Evolutionary conservation across 2,113 vertebrate species (phyloP), one percentile per base, ranked within the genome.

Genomic region (Percina caprodes): DNA sequence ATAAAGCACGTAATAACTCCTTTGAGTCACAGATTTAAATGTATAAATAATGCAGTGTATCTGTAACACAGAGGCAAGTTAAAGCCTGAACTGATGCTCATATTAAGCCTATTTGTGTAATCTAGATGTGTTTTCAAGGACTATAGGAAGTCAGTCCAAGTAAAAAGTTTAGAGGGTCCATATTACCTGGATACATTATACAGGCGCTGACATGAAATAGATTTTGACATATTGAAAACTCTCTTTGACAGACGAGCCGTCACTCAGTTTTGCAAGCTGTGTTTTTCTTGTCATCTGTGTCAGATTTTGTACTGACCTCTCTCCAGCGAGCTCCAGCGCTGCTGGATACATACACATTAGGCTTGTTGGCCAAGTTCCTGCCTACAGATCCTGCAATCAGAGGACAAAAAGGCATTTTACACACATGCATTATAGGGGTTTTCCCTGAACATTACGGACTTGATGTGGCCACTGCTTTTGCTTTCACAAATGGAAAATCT

Each of bases 301-400:
- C 39, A 62, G 4, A 77, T 52, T 65, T 60, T 39, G 19, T 33
- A 87, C 94, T 96, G 86, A 99, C 98, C 97, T 99, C 98, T 92
- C 95, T 96, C 98, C 98, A 99, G 63, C 96, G 85, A 14, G 96
- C 97, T 59, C 98, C 98, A 0, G 97, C 97, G 1, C 97, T 99
- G 94, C 97, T 99, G 0, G 98, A 99, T 69, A 99, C 83, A 3
- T 99, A 99, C 59, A 99, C 97, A 0, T 99, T 99, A 33, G 97
- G 97, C 92, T 99, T 99, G 92, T 95, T 97, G 5, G 97, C 96
- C 94, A 99, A 91, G 91, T 96, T 98, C 91, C 94, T 98, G 63
- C 98, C 98, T 61, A 97, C 87, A 0, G 98, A 97, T 69, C 98
- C 98, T 99, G 89, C 66, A 86, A 68, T 19, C 74, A 89, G 56